Conservation (phyloP, 2,113 vertebrate genomes). For the Hoplias malabaricus region DNA sequence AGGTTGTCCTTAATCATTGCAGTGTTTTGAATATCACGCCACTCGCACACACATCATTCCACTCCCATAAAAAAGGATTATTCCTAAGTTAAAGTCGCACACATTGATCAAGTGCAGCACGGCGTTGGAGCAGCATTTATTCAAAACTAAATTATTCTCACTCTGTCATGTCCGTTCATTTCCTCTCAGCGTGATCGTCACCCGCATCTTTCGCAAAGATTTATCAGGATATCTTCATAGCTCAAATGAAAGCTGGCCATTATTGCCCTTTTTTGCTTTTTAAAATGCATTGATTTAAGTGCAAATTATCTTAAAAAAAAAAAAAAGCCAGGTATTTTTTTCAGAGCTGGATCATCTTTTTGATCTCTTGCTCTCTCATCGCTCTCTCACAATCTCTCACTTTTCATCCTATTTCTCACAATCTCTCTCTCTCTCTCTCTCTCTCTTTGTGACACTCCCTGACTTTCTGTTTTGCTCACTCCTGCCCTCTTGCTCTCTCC, state of each 20-base stretch:
- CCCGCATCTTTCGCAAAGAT: not conserved
- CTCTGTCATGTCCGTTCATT: not conserved
- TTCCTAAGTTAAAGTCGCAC: not conserved
- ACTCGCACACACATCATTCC: not conserved
- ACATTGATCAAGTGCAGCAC: not conserved
- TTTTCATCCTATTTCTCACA: not conserved
- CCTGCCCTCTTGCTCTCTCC: too few species aligned
- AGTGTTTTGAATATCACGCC: not conserved
- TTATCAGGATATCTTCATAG: not conserved
- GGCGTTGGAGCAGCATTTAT: not conserved
- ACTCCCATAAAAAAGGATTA: not conserved
- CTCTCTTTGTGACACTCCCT: too few species aligned
- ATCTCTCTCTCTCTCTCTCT: not conserved
- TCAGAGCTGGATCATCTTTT: not conserved
- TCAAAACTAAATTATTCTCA: not conserved
- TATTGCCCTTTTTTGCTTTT: not conserved
- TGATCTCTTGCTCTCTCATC: too few species aligned
- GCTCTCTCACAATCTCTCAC: not conserved
- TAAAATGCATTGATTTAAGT: not conserved
- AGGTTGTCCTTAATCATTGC: conserved; percentile 2
- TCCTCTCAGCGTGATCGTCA: not conserved
- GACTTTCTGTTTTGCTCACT: too few species aligned
- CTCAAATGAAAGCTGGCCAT: not conserved
- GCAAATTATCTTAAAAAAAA: not conserved
- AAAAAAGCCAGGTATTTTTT: not conserved